Evolutionary conservation across 2,888 invertebrate genomes (phyloP).

Genomic region (Nephrocerus scutellatus): DNA sequence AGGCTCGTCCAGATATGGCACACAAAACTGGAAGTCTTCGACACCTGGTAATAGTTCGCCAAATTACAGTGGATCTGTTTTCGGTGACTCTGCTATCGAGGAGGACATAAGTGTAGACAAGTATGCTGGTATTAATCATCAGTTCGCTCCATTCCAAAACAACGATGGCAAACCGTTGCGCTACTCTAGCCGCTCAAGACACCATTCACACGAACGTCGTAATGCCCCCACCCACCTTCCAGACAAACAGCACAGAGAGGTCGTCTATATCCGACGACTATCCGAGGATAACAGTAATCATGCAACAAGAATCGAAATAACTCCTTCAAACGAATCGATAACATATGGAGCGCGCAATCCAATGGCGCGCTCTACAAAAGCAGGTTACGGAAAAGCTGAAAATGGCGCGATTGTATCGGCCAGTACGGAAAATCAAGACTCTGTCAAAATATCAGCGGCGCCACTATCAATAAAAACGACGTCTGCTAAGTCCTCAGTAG

Average conservation of each 20-base stretch:
- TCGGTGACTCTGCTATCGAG: conserved; percentile 48
- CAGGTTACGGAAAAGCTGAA: conserved; percentile 25
- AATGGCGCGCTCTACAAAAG: conserved; percentile 21
- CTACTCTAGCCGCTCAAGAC: conserved; percentile 35
- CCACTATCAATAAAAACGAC: no score
- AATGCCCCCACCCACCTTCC: conserved; percentile 4
- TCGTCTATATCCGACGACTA: conserved; percentile 41
- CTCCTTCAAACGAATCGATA: conserved; percentile 43
- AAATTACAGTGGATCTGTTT: conserved; percentile 47
- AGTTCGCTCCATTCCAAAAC: conserved; percentile 40
- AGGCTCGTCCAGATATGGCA: conserved; percentile 14
- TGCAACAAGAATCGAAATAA: conserved; percentile 46
- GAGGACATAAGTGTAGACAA: conserved; percentile 48
- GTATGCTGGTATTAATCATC: conserved; percentile 41
- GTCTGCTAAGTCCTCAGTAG: no score
- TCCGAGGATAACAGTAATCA: conserved; percentile 39
- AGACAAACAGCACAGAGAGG: conserved; percentile 40
- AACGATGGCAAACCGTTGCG: conserved; percentile 35
- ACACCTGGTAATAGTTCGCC: conserved; percentile 47
- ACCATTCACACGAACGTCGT: conserved; percentile 2
- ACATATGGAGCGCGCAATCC: conserved; percentile 35
- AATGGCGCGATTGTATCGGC: conserved; percentile 15
- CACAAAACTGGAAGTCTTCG: conserved; percentile 42
- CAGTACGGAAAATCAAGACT: conserved; percentile 18
- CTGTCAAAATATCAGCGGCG: conserved; percentile 13